Conservation (phyloP, 2,888 invertebrate genomes). For the Lepas anatifera region DNA sequence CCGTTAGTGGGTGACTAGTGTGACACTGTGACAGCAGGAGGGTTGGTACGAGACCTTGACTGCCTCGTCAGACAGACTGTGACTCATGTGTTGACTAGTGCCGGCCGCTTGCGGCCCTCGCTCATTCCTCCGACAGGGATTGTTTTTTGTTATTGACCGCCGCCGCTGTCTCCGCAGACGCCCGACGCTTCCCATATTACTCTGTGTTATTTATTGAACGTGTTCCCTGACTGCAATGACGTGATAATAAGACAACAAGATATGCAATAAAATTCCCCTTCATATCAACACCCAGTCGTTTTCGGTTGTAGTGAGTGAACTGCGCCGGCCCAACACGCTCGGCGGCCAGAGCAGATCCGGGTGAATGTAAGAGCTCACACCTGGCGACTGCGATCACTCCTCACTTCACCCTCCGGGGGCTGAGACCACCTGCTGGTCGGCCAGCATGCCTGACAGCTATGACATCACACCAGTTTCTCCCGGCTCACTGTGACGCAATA, state of each 20-base stretch:
- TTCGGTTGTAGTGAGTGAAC: not conserved
- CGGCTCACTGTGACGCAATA: too few species aligned
- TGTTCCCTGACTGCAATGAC: not conserved
- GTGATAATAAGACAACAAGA: not conserved
- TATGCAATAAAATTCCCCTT: not conserved
- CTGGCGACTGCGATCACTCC: too few species aligned
- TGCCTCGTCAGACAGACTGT: not conserved
- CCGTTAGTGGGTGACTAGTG: not conserved
- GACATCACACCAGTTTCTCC: too few species aligned
- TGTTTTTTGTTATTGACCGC: not conserved
- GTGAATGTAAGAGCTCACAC: too few species aligned
- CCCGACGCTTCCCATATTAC: not conserved
- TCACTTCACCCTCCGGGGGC: too few species aligned
- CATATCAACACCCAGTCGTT: not conserved
- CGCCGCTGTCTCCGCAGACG: not conserved
- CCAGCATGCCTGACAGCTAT: too few species aligned
- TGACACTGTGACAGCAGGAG: not conserved
- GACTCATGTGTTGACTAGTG: not conserved
- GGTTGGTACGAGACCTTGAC: not conserved
- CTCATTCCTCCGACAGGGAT: not conserved
- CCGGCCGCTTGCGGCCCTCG: not conserved
- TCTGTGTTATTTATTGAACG: constrained; percentile 4
- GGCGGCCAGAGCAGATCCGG: too few species aligned
- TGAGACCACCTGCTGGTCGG: too few species aligned
- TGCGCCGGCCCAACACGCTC: too few species aligned